Base-by-base conservation (phyloP, 2,888 invertebrate species). In the Prenolepis imparis region DNA sequence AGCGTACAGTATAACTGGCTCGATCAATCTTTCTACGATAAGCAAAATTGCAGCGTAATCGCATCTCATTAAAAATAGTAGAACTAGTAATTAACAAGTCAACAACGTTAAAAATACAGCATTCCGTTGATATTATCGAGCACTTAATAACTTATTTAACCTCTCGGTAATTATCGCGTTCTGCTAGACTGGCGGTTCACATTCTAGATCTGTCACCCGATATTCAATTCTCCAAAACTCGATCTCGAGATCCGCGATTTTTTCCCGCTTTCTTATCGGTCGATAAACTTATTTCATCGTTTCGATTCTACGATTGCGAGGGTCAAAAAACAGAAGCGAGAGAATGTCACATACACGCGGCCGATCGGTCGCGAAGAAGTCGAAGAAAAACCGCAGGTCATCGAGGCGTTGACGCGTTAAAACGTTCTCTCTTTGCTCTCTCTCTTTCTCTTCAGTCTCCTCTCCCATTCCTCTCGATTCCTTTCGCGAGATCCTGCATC, bases 321-420 rank as follows among this genome's bases (percentile, higher is more conserved):
- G 28, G 12, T 18, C 59, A 39, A 21, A 41, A 24, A 41, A 57
- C 66, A 39, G 59, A 63, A 39, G 15, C 24, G 39, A 67, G 64
- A 44, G 74, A 74, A 70, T 61, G 75, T 74, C 75, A 64, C 66
- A 41, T 52, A 28, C 28, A 48, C 55, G 32, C 32, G 57, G 48
- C 28, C 59, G 21, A 18, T 48, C 39, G n/a, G 52, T 52, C 52
- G 8, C 18, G 55, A 41, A 74, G 74, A 78, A 59, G 78, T 67
- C 84, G 75, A 82, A 82, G 78, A 86, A 84, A 83, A 75, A 84
- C 63, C 55, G 52, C 44, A 84, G 85, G 87, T 86, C 83, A 82
- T 80, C 84, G 89, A 87, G 85, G 88, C 89, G 86, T 87, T 85
- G 88, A 90, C 84, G 90, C 89, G 90, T 89, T 88, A 86, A 90